phyloP scores from a whole-genome alignment of 2,888 invertebrate genomes.

The Phyto melanocephala region DNA sequence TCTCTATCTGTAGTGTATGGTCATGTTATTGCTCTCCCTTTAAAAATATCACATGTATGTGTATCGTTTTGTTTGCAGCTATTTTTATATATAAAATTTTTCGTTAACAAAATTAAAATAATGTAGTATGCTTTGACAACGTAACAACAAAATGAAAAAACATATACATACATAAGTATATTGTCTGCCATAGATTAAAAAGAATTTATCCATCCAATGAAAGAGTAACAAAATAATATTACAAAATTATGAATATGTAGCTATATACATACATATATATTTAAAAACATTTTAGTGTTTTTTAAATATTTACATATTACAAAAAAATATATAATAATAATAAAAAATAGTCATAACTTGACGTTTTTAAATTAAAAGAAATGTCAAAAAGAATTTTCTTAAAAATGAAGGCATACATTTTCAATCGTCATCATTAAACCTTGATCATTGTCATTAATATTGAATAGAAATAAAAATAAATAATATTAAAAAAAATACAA shows the following conservation, averaged over 20 bases:
- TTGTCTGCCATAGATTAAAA: slow-evolving; percentile 3
- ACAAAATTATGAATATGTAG: slow-evolving; percentile 3
- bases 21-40: slow-evolving; percentile 2
- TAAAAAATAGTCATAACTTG: neutral
- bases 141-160: slow-evolving; percentile 15
- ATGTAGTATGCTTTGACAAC: slow-evolving; percentile 26
- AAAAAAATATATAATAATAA: neutral
- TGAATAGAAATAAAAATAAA: neutral
- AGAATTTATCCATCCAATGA: neutral
- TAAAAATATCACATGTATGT: slow-evolving; percentile 36
- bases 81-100: slow-evolving; percentile 49
- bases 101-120: slow-evolving; percentile 6
- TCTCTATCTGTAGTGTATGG: neutral
- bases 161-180: neutral
- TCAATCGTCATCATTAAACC: neutral
- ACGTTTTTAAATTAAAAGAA: slow-evolving; percentile 31
- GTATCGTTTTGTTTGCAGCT: slow-evolving; percentile 49
- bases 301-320: slow-evolving; percentile 1
- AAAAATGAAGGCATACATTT: neutral
- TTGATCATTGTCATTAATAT: neutral
- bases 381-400: slow-evolving; percentile 36
- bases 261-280: neutral
- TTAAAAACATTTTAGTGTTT: slow-evolving; percentile 5
- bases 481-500: neutral
- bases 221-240: slow-evolving; percentile 19